A percentile compares a stretch with the other conserved stretches of the same genome.
These are phyloP conservation scores for Ptychobarbus kaznakovi DNA, from an alignment of 2,797 vertebrate genomes.

Conservation along the genomic window DNA sequence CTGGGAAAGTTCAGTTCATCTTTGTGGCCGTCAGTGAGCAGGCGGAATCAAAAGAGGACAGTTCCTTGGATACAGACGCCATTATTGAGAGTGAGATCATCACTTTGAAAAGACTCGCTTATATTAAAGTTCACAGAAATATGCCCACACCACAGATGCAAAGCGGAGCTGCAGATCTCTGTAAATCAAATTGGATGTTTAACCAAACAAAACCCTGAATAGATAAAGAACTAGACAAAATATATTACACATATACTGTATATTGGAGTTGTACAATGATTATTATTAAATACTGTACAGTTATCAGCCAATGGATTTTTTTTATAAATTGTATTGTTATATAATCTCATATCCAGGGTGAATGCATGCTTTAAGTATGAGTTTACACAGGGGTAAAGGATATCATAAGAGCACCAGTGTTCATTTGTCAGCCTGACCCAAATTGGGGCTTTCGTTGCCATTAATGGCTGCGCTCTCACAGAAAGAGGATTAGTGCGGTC, in stretches of 20 bases:
- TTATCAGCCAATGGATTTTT: not conserved
- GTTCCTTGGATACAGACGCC: not conserved
- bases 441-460: slow-evolving; percentile 58
- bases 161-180: not conserved
- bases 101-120: not conserved
- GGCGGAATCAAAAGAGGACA: not conserved
- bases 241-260: not conserved
- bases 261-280: not conserved
- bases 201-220: not conserved
- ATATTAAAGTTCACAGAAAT: not conserved
- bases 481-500: slow-evolving; percentile 75
- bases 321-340: not conserved
- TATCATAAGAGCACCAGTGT: slow-evolving; percentile 3
- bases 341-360: not conserved
- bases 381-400: not conserved
- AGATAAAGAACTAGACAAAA: not conserved
- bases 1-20: slow-evolving; percentile 5
- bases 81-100: slow-evolving; percentile 10
- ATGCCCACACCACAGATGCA: not conserved
- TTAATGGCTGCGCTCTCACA: slow-evolving; percentile 70
- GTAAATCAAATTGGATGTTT: not conserved
- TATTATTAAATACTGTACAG: not conserved
- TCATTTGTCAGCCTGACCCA: slow-evolving; percentile 48
- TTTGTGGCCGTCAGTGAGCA: not conserved
- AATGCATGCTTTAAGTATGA: slow-evolving; percentile 10